Conservation (phyloP, 2,113 vertebrate genomes). For the Callionymus lyra region DNA sequence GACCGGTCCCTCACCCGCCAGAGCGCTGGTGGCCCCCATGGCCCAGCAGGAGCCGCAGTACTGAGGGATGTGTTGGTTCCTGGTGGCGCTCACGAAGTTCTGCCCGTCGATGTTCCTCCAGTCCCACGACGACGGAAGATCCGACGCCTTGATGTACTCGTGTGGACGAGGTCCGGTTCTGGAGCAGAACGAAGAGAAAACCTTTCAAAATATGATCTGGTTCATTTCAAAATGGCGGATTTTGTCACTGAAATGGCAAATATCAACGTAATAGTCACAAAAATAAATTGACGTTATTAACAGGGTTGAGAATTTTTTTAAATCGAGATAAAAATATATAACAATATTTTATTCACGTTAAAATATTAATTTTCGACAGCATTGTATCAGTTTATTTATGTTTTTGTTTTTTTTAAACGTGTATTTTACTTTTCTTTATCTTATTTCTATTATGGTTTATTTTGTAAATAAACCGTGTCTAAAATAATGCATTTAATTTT, state of each 20-base stretch:
- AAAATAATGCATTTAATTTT: not conserved
- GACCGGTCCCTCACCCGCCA: conserved; percentile 73
- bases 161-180: conserved; percentile 62
- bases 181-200: not conserved
- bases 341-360: not conserved
- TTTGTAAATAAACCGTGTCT: too few species aligned
- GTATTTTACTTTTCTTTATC: not conserved
- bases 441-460: not conserved
- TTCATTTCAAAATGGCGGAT: too few species aligned
- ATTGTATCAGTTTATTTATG: too few species aligned
- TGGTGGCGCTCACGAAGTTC: conserved; percentile 83
- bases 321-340: too few species aligned
- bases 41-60: conserved; percentile 98
- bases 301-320: too few species aligned
- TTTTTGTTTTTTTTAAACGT: not conserved
- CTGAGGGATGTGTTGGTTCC: conserved; percentile 95
- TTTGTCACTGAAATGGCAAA: too few species aligned
- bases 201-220: too few species aligned
- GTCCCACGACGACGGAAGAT: conserved; percentile 81
- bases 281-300: too few species aligned
- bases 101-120: conserved; percentile 80
- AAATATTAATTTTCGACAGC: too few species aligned
- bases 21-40: conserved; percentile 85
- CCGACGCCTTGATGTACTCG: conserved; percentile 58
- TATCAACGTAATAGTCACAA: too few species aligned